phyloP scores from a whole-genome alignment of 2,888 invertebrate species.

The Taenaris catops region DNA sequence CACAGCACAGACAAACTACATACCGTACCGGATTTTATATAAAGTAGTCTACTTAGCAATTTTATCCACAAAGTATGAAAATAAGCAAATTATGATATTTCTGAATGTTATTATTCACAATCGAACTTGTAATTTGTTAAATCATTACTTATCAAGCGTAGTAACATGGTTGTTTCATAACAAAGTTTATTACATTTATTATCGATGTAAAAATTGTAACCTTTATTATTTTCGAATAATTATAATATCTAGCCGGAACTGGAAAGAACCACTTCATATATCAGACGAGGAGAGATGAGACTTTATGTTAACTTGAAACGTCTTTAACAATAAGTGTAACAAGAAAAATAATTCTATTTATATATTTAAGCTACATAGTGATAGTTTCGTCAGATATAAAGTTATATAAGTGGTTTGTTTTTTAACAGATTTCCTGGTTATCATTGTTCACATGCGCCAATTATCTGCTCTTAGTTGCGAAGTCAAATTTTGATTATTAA shows the following conservation, averaged over 20 bases:
- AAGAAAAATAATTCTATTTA: constrained; percentile 9
- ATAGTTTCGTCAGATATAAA: constrained; percentile 7
- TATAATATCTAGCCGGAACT: background rate
- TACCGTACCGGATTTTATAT: too few species aligned
- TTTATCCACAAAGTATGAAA: too few species aligned
- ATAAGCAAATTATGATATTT: too few species aligned
- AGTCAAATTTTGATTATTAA: background rate
- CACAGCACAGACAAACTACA: too few species aligned
- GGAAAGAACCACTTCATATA: constrained; percentile 1
- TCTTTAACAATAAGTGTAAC: constrained; percentile 3
- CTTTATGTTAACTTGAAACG: background rate
- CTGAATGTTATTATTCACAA: background rate
- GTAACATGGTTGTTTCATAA: constrained; percentile 3
- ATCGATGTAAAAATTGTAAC: constrained; percentile 3
- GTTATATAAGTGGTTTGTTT: constrained; percentile 7
- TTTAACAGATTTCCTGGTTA: constrained; percentile 10
- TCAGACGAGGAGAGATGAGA: constrained; percentile 1
- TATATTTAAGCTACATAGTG: constrained; percentile 9
- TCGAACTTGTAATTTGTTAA: background rate
- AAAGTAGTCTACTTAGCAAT: too few species aligned
- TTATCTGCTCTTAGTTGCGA: constrained; percentile 2
- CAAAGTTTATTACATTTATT: background rate
- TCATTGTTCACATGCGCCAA: too few species aligned
- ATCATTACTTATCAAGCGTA: background rate
- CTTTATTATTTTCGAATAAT: background rate